phyloP scores from a whole-genome alignment of 2,797 vertebrate species.

The Bradypodion ventrale region DNA sequence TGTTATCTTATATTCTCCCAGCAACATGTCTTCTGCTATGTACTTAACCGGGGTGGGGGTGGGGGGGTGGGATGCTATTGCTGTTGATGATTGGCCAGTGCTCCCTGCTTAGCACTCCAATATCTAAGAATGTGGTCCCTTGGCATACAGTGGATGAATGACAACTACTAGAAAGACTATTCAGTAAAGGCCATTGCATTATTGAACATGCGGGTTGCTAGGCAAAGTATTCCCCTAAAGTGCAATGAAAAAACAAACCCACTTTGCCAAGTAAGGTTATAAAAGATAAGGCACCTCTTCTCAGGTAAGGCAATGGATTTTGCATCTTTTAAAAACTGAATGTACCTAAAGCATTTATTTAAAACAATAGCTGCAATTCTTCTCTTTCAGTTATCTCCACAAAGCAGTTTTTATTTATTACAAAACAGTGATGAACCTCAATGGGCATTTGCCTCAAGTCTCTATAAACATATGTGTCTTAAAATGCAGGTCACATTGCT shows the following conservation, averaged over 20 bases:
- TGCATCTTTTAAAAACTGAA: not conserved
- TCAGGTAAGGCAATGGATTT: not conserved
- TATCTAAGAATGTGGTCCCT: not conserved
- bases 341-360: not conserved
- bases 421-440: not conserved
- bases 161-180: not conserved
- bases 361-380: not conserved
- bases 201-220: conserved; percentile 18
- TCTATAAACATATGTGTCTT: not conserved
- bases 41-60: too few relatives aligned
- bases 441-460: not conserved
- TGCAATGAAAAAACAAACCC: not conserved
- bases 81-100: not conserved
- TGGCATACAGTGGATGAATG: not conserved
- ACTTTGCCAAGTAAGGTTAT: conserved; percentile 4
- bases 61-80: not conserved
- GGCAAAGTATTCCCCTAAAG: not conserved
- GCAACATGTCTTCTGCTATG: too few relatives aligned
- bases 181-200: not conserved
- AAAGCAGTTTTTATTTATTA: conserved; percentile 8
- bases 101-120: not conserved
- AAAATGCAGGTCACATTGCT: not conserved
- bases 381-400: not conserved
- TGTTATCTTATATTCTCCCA: too few relatives aligned
- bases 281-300: conserved; percentile 3